Evolutionary conservation across 2,797 vertebrate genomes (phyloP).

Genomic region (Strix occidentalis): DNA sequence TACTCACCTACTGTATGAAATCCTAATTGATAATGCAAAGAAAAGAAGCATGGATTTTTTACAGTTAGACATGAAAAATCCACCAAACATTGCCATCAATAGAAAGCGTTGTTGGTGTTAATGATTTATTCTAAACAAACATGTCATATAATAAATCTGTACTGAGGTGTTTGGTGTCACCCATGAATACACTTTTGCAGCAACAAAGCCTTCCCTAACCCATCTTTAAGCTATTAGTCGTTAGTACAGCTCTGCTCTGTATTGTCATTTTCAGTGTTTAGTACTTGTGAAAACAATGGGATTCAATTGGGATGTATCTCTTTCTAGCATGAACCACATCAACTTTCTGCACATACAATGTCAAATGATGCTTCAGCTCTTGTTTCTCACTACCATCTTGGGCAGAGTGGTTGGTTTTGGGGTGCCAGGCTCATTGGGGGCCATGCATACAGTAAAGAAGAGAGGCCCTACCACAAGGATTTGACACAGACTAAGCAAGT

Average conservation of each 20-base stretch:
- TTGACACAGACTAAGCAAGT: background rate
- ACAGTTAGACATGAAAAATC: background rate
- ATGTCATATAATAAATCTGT: background rate
- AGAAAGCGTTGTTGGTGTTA: background rate
- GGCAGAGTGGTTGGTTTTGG: background rate
- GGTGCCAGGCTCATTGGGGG: accelerated
- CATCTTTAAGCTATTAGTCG: background rate
- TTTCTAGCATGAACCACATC: background rate
- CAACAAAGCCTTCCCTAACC: background rate
- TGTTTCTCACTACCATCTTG: background rate
- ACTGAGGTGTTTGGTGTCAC: background rate
- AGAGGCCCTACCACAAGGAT: background rate
- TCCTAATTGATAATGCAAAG: background rate
- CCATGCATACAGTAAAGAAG: background rate
- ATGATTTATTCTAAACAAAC: background rate
- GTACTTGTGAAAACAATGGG: background rate
- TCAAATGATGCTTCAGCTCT: background rate
- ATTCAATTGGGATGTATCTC: background rate
- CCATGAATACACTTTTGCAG: background rate
- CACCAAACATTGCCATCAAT: background rate
- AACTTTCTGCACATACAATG: background rate
- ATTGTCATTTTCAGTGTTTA: background rate
- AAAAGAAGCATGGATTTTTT: background rate
- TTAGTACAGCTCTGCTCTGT: background rate
- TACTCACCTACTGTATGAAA: background rate